These are phyloP conservation scores for Sapayoa aenigma DNA, from an alignment of 2,113 vertebrate species.

Conservation along the genomic window DNA sequence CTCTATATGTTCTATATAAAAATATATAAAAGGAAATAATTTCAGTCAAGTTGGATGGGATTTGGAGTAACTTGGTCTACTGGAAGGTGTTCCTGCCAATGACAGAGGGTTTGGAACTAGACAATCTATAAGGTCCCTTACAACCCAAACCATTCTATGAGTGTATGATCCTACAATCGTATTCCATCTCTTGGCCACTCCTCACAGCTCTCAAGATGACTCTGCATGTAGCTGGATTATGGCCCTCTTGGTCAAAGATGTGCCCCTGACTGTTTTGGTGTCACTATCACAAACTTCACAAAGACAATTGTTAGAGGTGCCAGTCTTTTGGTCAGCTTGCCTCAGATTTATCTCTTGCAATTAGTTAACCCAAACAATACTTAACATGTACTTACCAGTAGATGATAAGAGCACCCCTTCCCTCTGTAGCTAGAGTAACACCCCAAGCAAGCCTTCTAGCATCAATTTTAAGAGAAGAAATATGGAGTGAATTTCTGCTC, in stretches of 20 bases:
- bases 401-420: neutral
- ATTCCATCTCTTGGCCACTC: neutral
- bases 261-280: neutral
- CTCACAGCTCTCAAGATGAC: neutral
- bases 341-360: neutral
- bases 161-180: neutral
- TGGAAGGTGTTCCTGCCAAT: neutral
- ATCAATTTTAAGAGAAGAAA: neutral
- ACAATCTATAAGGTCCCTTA: neutral
- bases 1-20: neutral
- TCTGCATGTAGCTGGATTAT: neutral
- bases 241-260: neutral
- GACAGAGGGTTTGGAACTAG: neutral
- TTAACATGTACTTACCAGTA: neutral
- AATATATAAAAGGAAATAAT: neutral
- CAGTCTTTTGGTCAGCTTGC: neutral
- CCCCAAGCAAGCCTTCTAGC: neutral
- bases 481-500: neutral
- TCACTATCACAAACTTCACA: neutral
- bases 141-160: neutral
- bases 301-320: neutral
- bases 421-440: neutral
- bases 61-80: neutral
- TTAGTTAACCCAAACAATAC: neutral
- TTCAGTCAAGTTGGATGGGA: neutral